phyloP scores from a whole-genome alignment of 2,797 vertebrate species.

The Agapornis canus region DNA sequence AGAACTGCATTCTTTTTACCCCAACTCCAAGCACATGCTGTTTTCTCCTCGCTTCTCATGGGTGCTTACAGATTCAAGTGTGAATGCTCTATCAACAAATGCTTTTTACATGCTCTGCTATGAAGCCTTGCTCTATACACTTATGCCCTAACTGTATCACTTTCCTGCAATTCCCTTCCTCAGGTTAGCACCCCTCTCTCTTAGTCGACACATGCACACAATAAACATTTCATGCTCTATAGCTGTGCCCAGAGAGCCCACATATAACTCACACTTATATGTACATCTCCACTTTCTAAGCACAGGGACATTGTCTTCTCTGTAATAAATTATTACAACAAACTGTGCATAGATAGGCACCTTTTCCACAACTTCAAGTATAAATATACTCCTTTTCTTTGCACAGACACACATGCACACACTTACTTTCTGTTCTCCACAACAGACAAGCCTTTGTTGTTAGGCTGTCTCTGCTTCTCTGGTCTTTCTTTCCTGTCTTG shows the following conservation, averaged over 20 bases:
- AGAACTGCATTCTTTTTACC: not conserved
- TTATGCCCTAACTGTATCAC: not conserved
- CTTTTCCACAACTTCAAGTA: not conserved
- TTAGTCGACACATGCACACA: not conserved
- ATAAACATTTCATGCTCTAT: not conserved
- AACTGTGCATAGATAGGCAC: not conserved
- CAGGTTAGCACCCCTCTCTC: not conserved
- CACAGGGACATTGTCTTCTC: not conserved
- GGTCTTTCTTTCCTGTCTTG: not conserved
- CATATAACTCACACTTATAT: rapidly evolving
- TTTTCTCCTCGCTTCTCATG: not conserved
- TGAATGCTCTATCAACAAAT: conserved; percentile 6
- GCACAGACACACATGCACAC: not conserved
- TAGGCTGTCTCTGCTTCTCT: not conserved
- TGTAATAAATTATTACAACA: not conserved
- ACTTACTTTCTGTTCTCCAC: not conserved
- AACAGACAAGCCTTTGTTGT: conserved; percentile 9
- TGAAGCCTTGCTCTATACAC: not conserved
- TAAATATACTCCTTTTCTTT: not conserved
- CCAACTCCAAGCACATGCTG: rapidly evolving
- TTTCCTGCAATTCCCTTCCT: not conserved
- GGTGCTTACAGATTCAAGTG: not conserved
- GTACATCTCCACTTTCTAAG: not conserved
- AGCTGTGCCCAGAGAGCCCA: not conserved
- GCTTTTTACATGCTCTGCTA: not conserved